Evolutionary conservation across 2,797 vertebrate genomes (phyloP).

Genomic region (Micropoecilia bifurca): DNA sequence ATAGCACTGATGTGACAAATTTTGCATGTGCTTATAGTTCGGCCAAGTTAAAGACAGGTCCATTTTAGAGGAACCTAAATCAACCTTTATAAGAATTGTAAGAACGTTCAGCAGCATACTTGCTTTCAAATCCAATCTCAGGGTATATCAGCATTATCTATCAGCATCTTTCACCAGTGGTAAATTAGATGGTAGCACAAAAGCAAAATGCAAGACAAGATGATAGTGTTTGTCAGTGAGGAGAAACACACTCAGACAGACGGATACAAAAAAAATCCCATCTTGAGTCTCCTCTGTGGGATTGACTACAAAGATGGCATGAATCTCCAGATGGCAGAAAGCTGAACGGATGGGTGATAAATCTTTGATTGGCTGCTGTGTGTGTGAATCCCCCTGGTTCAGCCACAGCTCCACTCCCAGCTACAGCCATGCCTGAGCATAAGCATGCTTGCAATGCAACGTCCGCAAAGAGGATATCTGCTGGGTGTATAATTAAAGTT

Average conservation of each 20-base stretch:
- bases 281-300: constrained; percentile 45
- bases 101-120: constrained; percentile 36
- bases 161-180: constrained; percentile 27
- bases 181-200: constrained; percentile 47
- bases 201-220: constrained; percentile 27
- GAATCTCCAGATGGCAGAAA: constrained; percentile 72
- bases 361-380: constrained; percentile 77
- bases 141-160: constrained; percentile 41
- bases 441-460: constrained; percentile 31
- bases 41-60: not conserved
- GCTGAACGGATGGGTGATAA: constrained; percentile 68
- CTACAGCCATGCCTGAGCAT: constrained; percentile 34
- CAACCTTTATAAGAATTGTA: constrained; percentile 2
- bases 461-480: constrained; percentile 48
- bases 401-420: constrained; percentile 47
- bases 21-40: not conserved
- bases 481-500: constrained; percentile 59
- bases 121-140: constrained; percentile 18
- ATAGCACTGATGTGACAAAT: constrained; percentile 7
- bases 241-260: constrained; percentile 24
- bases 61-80: constrained; percentile 19
- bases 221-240: constrained; percentile 39
- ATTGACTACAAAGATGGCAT: constrained; percentile 56
- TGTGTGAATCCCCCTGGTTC: constrained; percentile 68
- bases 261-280: constrained; percentile 54